Base-by-base conservation (phyloP, 2,888 invertebrate species). In the Megastigmus dorsalis region DNA sequence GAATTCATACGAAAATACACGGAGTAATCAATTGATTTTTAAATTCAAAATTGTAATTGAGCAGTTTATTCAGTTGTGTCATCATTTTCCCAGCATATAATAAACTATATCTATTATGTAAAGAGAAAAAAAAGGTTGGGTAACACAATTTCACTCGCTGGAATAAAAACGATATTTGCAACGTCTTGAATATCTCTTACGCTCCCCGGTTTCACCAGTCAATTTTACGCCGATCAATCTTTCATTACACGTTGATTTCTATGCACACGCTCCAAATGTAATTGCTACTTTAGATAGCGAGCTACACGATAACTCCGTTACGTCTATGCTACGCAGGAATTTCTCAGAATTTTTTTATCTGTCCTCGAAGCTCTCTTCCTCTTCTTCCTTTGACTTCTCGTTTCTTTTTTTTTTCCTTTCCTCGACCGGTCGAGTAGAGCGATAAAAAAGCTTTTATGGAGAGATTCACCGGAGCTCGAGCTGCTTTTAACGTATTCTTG, bases 401-500 rank as follows among this genome's bases (percentile, higher is more conserved):
- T n/a, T 45, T 54, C 33, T 69, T 50, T 74, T 59, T 60, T 38
- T 45, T 48, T 52, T 36, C n/a, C 36, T 7, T 13, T 18, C 15
- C n/a, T n/a, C n/a, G n/a, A n/a, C n/a, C 43, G 55, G 54, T 63
- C 52, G 65, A 65, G 59, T 62, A 57, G 13, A 36, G 43, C 60
- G 74, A 57, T 52, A 74, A 54, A 73, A 67, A 73, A 73, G 57
- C 73, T 73, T 60, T 74, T 65, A 65, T 75, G 48, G 36, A 13
- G 20, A 45, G 20, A 20, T 41, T 60, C 52, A 18, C 13, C 57
- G n/a, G 15, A 43, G 43, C 43, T 9, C 33, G 54, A 60, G 59
- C 54, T 62, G 75, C 74, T 76, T 77, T 74, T 66, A 62, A 73
- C 30, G 60, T 67, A 67, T 66, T 66, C 59, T 26, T 73, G 60